Evolutionary conservation across 2,888 invertebrate genomes (phyloP).

Genomic region (Orthonevra nobilis): DNA sequence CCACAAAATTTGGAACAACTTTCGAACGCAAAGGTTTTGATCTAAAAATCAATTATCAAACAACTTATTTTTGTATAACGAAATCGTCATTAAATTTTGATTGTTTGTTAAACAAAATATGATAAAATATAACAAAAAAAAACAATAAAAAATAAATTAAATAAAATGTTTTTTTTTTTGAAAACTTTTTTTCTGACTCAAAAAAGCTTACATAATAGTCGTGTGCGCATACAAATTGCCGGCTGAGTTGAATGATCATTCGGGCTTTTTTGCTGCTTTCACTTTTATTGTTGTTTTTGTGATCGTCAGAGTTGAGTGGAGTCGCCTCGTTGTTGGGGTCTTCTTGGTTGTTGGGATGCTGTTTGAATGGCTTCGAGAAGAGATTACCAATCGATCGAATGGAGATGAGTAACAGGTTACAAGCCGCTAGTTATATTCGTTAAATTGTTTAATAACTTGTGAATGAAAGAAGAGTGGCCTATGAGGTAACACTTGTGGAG

Average conservation of each 20-base stretch:
- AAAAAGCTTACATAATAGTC: constrained; percentile 37
- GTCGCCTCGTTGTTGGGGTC: no score
- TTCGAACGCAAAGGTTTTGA: constrained; percentile 37
- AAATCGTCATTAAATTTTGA: constrained; percentile 62
- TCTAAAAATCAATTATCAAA: neutral
- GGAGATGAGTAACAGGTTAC: constrained; percentile 49
- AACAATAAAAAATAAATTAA: constrained; percentile 18
- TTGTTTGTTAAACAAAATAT: constrained; percentile 45
- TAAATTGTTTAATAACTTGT: constrained; percentile 37
- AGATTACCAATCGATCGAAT: constrained; percentile 40
- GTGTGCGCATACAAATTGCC: constrained; percentile 41
- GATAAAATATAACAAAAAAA: constrained; percentile 20
- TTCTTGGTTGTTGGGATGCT: constrained; percentile 22
- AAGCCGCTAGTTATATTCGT: constrained; percentile 20
- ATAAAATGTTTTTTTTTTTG: constrained; percentile 18
- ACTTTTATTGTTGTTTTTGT: constrained; percentile 44
- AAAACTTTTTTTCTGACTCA: constrained; percentile 33
- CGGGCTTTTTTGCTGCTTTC: constrained; percentile 48
- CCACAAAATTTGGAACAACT: constrained; percentile 37
- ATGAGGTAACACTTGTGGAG: constrained; percentile 49
- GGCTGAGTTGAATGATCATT: constrained; percentile 56
- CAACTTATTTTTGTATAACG: constrained; percentile 14
- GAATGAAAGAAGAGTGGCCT: constrained; percentile 6
- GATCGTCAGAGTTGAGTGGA: no score
- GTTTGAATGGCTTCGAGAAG: neutral